These are phyloP conservation scores for Calycopis cecrops DNA, from an alignment of 1,140 invertebrate species.

Conservation along the genomic window DNA sequence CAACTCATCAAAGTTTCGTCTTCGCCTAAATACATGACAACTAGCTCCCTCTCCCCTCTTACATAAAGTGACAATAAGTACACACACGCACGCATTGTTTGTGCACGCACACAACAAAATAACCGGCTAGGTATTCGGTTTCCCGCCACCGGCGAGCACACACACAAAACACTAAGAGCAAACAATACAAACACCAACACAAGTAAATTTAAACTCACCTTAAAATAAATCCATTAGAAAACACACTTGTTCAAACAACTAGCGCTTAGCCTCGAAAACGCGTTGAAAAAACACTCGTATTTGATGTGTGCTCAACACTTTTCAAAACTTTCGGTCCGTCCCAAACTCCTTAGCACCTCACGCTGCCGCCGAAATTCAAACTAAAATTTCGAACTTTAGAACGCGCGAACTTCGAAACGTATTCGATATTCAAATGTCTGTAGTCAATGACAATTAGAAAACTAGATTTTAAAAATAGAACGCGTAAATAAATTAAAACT, in stretches of 20 bases:
- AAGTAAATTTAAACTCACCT: conserved; percentile 75
- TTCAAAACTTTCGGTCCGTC: conserved; percentile 67
- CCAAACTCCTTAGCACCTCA: conserved; percentile 43
- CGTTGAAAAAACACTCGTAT: conserved; percentile 73
- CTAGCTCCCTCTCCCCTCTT: conserved; percentile 64
- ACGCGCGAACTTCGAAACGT: conserved; percentile 11
- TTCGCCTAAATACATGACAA: conserved; percentile 73
- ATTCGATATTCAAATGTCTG: no score
- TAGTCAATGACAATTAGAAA: no score
- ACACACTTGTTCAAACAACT: conserved; percentile 75
- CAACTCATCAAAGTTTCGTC: conserved; percentile 66
- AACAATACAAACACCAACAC: conserved; percentile 74
- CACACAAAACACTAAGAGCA: conserved; percentile 69
- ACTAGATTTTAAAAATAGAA: no score
- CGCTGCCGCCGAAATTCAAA: conserved; percentile 49
- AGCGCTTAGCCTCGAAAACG: conserved; percentile 74
- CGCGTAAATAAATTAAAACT: no score
- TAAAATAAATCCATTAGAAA: conserved; percentile 76
- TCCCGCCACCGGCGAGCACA: conserved; percentile 70
- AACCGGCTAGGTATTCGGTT: conserved; percentile 70
- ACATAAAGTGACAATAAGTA: conserved; percentile 70
- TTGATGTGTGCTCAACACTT: conserved; percentile 66
- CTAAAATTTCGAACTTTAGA: conserved; percentile 29
- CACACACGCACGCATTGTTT: conserved; percentile 49
- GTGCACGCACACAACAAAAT: conserved; percentile 52